phyloP scores from a whole-genome alignment of 2,113 vertebrate genomes.

The Microtus pennsylvanicus region DNA sequence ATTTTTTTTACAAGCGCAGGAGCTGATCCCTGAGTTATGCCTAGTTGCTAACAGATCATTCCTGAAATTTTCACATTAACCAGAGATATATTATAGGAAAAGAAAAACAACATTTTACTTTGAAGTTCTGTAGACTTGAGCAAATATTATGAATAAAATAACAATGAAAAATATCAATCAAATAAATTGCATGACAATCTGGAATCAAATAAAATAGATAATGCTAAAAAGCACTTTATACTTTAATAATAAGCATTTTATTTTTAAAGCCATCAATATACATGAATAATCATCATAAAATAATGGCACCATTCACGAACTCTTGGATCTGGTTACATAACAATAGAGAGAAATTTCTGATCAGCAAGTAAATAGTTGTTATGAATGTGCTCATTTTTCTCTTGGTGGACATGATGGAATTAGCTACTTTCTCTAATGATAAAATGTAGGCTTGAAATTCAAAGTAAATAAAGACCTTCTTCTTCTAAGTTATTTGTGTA shows the following conservation, averaged over 20 bases:
- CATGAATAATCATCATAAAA: neutral
- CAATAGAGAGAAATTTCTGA: neutral
- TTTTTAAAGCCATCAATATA: neutral
- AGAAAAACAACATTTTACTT: neutral
- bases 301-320: neutral
- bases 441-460: neutral
- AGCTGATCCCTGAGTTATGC: neutral
- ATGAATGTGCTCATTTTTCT: neutral
- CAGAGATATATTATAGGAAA: neutral
- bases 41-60: neutral
- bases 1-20: neutral
- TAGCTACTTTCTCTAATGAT: neutral
- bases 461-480: neutral
- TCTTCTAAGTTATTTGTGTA: neutral
- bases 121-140: neutral
- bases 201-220: neutral
- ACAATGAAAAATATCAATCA: neutral
- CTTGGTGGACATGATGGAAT: neutral
- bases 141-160: neutral
- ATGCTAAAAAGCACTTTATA: neutral
- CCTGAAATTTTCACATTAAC: neutral
- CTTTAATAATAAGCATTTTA: neutral
- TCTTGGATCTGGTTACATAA: neutral
- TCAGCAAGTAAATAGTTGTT: no score
- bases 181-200: neutral